These are phyloP conservation scores for Drosophila leontia DNA, from an alignment of 1,140 invertebrate species.

Conservation along the genomic window DNA sequence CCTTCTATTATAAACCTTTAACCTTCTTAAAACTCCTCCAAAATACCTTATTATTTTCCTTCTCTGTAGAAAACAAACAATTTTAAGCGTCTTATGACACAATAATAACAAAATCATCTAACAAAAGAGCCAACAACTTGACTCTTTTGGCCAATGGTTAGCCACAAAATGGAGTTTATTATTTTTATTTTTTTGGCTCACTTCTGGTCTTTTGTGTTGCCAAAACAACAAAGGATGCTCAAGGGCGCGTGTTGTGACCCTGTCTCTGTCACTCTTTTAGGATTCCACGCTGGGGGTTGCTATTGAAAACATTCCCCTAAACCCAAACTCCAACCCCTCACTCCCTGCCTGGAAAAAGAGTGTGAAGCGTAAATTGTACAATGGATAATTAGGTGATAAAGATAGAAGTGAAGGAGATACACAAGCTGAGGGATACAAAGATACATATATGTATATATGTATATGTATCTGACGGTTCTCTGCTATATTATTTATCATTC, in stretches of 20 bases:
- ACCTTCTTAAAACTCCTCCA: too few species aligned
- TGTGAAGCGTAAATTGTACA: conserved; percentile 52
- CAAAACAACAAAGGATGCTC: conserved; percentile 41
- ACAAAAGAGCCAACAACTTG: conserved; percentile 47
- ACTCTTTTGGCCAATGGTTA: conserved; percentile 70
- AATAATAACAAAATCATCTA: conserved; percentile 19
- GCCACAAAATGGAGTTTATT: conserved; percentile 66
- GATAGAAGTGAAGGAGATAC: conserved; percentile 6
- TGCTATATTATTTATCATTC: conserved; percentile 48
- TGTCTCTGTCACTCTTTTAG: not conserved
- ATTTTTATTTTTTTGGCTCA: conserved; percentile 22
- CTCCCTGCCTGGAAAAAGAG: not conserved
- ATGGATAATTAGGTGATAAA: conserved; percentile 68
- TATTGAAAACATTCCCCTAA: conserved; percentile 31
- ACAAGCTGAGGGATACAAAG: not conserved
- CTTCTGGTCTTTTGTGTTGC: conserved; percentile 37
- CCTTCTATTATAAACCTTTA: too few species aligned
- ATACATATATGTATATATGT: not conserved
- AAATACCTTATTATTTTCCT: not conserved
- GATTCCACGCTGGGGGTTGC: conserved; percentile 48
- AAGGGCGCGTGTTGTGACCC: conserved; percentile 43
- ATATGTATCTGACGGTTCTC: conserved; percentile 4
- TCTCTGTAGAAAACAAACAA: not conserved
- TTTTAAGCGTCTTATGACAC: conserved; percentile 22
- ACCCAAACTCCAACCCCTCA: conserved; percentile 16